Conservation (phyloP, 2,113 vertebrate genomes). For the Apteryx mantelli region DNA sequence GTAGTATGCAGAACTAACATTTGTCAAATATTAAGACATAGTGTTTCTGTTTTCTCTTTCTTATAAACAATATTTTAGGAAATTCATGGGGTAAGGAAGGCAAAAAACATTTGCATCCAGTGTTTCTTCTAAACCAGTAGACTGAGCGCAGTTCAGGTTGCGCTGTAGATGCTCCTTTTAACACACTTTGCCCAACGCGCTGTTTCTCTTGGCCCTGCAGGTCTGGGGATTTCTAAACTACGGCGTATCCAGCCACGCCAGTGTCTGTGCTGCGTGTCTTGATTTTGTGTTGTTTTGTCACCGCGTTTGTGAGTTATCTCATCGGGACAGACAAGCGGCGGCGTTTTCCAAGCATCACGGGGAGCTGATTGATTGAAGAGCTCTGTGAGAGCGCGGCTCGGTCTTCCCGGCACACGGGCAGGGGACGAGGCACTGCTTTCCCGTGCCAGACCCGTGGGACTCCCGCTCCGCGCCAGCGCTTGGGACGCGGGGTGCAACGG, state of each 20-base stretch:
- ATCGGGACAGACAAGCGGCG: fast-evolving
- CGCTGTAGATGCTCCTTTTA: not conserved
- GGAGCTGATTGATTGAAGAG: too few species aligned
- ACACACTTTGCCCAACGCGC: fast-evolving
- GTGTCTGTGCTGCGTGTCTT: fast-evolving
- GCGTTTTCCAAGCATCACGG: fast-evolving
- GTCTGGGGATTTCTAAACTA: fast-evolving
- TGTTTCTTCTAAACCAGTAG: not conserved
- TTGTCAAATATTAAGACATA: not conserved
- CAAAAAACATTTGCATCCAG: not conserved
- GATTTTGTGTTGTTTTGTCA: fast-evolving
- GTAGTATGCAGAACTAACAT: fast-evolving
- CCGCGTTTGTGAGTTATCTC: fast-evolving
- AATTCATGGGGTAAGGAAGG: too few species aligned
- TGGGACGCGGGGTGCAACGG: too few species aligned
- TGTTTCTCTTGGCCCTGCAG: fast-evolving
- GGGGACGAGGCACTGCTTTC: too few species aligned
- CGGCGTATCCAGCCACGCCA: fast-evolving
- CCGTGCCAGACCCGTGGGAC: too few species aligned
- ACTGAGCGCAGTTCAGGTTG: fast-evolving
- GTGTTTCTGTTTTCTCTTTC: not conserved
- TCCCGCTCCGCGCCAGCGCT: not conserved
- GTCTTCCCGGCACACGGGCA: fast-evolving
- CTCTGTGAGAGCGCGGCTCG: fast-evolving
- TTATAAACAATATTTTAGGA: fast-evolving